phyloP scores from a whole-genome alignment of 2,113 vertebrate species.

The Sylvicapra grimmia region DNA sequence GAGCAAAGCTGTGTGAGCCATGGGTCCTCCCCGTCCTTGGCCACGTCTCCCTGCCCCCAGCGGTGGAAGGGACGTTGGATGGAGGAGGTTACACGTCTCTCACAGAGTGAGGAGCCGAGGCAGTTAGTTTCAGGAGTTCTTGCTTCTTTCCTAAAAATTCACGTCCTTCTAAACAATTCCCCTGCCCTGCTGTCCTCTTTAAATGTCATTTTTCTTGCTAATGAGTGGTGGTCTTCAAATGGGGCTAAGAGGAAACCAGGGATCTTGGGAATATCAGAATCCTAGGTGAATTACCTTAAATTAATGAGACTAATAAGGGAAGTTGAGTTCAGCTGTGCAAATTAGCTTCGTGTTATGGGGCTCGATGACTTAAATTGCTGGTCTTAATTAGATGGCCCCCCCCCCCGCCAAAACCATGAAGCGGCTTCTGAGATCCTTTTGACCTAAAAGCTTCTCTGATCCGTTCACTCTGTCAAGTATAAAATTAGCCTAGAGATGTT shows the following conservation, averaged over 20 bases:
- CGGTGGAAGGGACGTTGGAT: no score
- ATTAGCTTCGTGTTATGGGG: constrained; percentile 49
- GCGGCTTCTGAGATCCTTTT: constrained; percentile 9
- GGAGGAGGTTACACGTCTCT: background rate
- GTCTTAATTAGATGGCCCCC: constrained; percentile 67
- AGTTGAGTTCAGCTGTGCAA: constrained; percentile 42
- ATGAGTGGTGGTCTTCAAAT: constrained; percentile 4
- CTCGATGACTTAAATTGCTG: constrained; percentile 52
- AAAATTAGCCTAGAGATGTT: constrained; percentile 29
- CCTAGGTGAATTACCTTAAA: constrained; percentile 59
- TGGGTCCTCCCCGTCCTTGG: background rate
- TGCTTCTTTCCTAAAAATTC: background rate
- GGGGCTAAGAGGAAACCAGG: background rate
- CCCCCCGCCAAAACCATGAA: background rate
- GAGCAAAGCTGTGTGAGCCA: background rate
- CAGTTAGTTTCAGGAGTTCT: background rate
- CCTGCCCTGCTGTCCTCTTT: background rate
- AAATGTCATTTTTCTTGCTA: constrained; percentile 2
- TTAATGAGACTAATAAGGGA: constrained; percentile 40
- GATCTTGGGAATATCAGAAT: constrained; percentile 46
- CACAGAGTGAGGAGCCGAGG: background rate
- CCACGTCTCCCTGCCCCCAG: fast-evolving
- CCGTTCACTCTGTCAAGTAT: constrained; percentile 20
- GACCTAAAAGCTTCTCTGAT: constrained; percentile 39
- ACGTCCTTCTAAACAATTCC: background rate